Base-by-base conservation (phyloP, 2,797 vertebrate genomes). In the Nasua narica region DNA sequence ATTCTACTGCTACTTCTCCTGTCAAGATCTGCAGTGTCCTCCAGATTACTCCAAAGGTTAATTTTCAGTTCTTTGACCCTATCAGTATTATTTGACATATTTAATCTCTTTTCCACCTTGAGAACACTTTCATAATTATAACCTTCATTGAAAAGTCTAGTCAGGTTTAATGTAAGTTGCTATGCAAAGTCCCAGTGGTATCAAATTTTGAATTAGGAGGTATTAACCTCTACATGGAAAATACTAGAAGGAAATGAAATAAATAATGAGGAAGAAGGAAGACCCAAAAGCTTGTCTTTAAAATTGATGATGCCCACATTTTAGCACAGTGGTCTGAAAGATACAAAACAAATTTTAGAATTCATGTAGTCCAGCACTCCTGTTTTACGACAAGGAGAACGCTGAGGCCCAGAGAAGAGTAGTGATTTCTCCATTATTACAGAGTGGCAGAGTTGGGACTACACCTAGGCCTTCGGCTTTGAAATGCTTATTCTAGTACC, bases 101-200 rank as follows among this genome's bases (percentile, higher is more conserved):
- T 92, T 82, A 46, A 92, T 93, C 43, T 78, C 77, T 78, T 84
- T 65, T 67, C 46, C 27, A 84, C 74, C 56, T 83, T 87, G 56
- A 95, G 86, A 89, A 93, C 56, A 90, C 70, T 70, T 89, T 90
- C n/a, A 77, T 67, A 85, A 90, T 89, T 46, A 81, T 90, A 86
- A 94, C 48, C 70, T 46, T 87, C 58, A 77, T 32, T 70, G 86
- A 90, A 90, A 94, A 96, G 54, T 69, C 54, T 87, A 70, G 81
- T 85, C 46, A 77, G 50, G 65, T 92, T 96, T 94, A 88, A 87
- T 72, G 12, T 87, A 92, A 94, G 29, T 72, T 92, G 65, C 7
- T 81, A 62, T 92, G 56, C 40, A 92, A 97, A 85, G 18, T 16
- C 40, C 48, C 18, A 86, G 52, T 32, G 40, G 35, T 50, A 92